Evolutionary conservation across 2,888 invertebrate species (phyloP).

Genomic region (Tetrapedia diversipes): DNA sequence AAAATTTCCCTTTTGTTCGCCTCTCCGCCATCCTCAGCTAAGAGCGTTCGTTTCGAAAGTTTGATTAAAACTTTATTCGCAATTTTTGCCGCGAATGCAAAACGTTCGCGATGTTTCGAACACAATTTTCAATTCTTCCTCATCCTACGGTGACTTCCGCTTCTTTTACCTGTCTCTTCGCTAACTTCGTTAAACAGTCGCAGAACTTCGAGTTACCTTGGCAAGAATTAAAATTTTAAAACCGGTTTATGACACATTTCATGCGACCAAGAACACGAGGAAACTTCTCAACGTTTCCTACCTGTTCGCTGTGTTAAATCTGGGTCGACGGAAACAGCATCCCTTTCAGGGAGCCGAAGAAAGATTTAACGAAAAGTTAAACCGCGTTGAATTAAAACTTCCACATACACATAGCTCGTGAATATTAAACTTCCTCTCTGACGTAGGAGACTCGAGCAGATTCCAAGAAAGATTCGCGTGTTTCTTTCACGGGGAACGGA

Average conservation of each 20-base stretch:
- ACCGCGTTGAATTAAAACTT: conserved; percentile 17
- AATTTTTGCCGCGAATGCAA: too few species aligned
- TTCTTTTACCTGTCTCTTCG: too few species aligned
- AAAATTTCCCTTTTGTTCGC: too few species aligned
- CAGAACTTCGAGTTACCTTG: not conserved
- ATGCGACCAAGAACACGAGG: not conserved
- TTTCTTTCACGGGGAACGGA: not conserved
- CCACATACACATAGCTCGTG: not conserved
- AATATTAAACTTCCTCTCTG: conserved; percentile 1
- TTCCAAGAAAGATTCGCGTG: not conserved
- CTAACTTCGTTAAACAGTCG: too few species aligned
- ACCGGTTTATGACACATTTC: not conserved
- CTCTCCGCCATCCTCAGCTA: too few species aligned
- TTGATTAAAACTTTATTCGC: too few species aligned
- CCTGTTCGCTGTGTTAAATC: not conserved
- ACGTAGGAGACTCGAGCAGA: not conserved
- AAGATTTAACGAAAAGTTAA: not conserved
- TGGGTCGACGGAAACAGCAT: not conserved
- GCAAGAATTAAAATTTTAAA: not conserved
- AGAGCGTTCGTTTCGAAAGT: too few species aligned
- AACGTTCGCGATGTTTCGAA: too few species aligned
- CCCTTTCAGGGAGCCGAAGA: not conserved
- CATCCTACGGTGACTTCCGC: too few species aligned
- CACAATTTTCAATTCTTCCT: too few species aligned
- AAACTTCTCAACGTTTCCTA: not conserved